A percentile compares a stretch with the other conserved stretches of the same genome.
Conservation (phyloP, 2,113 vertebrate genomes). For the Hydrochoerus hydrochaeris region DNA sequence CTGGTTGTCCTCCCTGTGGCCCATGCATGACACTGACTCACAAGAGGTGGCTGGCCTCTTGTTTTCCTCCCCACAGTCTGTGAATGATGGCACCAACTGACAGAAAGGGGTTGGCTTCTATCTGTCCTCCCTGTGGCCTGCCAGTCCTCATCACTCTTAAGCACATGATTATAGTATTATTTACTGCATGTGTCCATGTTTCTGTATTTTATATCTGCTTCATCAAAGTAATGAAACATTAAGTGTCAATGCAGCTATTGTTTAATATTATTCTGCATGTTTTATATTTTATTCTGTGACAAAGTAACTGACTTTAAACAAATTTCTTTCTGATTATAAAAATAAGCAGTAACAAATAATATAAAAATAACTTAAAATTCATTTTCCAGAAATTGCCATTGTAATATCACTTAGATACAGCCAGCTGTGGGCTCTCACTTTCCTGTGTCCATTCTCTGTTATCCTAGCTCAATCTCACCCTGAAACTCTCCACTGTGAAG, state of each 20-base stretch:
- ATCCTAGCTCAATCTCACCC: background rate
- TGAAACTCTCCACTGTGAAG: background rate
- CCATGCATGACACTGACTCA: no score
- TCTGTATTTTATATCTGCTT: background rate
- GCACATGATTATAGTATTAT: background rate
- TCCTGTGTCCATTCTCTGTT: background rate
- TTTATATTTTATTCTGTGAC: background rate
- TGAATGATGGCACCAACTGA: no score
- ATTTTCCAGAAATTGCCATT: background rate
- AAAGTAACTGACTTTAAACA: background rate
- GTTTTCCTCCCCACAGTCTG: no score
- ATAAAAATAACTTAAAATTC: background rate
- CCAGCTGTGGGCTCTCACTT: background rate
- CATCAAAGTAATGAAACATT: background rate
- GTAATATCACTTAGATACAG: background rate
- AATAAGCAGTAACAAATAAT: background rate
- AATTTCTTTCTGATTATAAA: constrained; percentile 1
- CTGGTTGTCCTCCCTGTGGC: no score
- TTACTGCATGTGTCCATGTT: background rate
- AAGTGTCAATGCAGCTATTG: background rate
- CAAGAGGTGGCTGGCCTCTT: no score
- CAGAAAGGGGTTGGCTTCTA: no score
- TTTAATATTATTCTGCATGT: background rate
- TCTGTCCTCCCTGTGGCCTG: no score
- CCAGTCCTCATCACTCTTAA: background rate